These are phyloP conservation scores for Agelaius phoeniceus DNA, from an alignment of 2,113 vertebrate genomes.

Conservation along the genomic window DNA sequence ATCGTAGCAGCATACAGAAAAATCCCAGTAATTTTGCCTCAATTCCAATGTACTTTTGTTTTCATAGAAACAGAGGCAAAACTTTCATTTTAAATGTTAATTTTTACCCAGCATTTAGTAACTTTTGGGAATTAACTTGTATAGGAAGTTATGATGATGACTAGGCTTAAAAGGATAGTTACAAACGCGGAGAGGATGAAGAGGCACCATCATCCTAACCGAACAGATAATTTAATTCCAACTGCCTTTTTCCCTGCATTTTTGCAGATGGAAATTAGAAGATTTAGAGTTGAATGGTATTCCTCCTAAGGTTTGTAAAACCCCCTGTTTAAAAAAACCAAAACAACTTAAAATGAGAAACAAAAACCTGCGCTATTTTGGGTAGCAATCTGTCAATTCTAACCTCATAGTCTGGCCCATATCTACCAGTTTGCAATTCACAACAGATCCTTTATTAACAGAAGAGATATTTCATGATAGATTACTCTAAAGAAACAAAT, in stretches of 20 bases:
- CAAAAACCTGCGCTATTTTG: neutral
- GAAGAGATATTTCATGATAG: neutral
- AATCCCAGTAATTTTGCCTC: neutral
- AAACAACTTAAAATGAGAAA: neutral
- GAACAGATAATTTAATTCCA: neutral
- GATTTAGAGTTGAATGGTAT: no score
- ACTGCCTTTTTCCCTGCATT: neutral
- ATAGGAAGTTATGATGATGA: neutral
- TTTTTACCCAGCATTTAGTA: neutral
- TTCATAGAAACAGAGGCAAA: neutral
- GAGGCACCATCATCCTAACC: neutral
- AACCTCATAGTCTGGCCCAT: neutral
- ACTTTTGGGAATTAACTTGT: neutral
- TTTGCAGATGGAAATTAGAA: neutral
- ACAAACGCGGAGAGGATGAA: neutral
- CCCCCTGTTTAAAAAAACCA: fast-evolving
- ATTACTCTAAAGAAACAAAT: neutral
- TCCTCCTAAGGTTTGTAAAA: neutral
- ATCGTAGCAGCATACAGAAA: neutral
- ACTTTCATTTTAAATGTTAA: neutral
- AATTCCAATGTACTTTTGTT: neutral
- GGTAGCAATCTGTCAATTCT: neutral
- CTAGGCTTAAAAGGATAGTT: neutral
- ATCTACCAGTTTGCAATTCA: neutral
- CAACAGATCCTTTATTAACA: neutral